Percentiles rank a stretch among this genome's conserved stretches.
phyloP scores from a whole-genome alignment of 2,797 vertebrate species.

The Rousettus madagascariensis region DNA sequence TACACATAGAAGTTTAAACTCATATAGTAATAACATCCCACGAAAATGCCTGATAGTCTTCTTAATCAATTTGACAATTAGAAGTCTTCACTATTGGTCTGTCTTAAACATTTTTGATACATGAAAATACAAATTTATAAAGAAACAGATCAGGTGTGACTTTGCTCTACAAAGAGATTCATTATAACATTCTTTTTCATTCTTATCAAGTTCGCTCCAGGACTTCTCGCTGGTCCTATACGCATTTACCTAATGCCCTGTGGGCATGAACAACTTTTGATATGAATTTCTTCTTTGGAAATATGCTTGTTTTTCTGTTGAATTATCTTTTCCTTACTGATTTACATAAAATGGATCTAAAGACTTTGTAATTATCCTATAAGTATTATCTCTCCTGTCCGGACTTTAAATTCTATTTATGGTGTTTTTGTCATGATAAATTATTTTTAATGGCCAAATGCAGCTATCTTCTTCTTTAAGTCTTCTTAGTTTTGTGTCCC shows the following conservation, averaged over 20 bases:
- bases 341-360: not conserved
- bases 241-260: not conserved
- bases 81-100: conserved; percentile 12
- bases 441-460: not conserved
- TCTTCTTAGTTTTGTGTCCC: not conserved
- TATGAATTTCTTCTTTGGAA: not conserved
- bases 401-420: conserved; percentile 3
- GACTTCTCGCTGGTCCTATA: not conserved
- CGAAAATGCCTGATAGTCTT: conserved; percentile 9
- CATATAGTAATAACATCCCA: not conserved
- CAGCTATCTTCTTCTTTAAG: not conserved
- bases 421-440: not conserved
- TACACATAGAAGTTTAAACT: not conserved
- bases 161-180: not conserved
- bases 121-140: not conserved
- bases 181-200: not conserved
- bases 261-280: not conserved
- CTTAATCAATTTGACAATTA: not conserved
- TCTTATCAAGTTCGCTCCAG: not conserved
- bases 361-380: not conserved
- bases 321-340: not conserved
- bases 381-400: not conserved
- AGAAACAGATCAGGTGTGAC: not conserved
- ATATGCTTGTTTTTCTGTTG: not conserved
- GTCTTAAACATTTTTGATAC: not conserved